Conservation (phyloP, 1,140 invertebrate genomes). For the Calephelis virginiensis region DNA sequence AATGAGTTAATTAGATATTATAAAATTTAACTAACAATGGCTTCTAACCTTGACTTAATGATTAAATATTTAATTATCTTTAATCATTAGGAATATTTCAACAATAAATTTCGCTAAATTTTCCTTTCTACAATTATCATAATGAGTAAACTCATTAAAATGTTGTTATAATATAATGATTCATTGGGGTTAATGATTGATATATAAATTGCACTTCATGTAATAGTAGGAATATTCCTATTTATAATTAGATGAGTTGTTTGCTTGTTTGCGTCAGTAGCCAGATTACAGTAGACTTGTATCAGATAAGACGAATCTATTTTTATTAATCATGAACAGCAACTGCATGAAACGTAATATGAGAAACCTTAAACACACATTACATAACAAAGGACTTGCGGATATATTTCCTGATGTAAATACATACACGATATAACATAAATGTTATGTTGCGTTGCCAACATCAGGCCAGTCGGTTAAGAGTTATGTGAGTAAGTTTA, state of each 20-base stretch:
- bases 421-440: too few relatives aligned
- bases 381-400: too few relatives aligned
- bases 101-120: slow-evolving; percentile 62
- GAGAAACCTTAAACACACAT: too few relatives aligned
- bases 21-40: too few relatives aligned
- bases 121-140: slow-evolving; percentile 59
- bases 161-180: slow-evolving; percentile 51
- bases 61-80: not conserved
- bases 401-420: too few relatives aligned
- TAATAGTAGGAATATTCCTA: slow-evolving; percentile 73
- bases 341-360: too few relatives aligned
- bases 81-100: slow-evolving; percentile 39
- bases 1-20: too few relatives aligned
- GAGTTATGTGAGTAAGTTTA: too few relatives aligned
- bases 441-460: too few relatives aligned
- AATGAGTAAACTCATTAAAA: slow-evolving; percentile 62
- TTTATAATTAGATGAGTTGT: slow-evolving; percentile 46
- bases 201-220: slow-evolving; percentile 45
- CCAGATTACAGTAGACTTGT: slow-evolving; percentile 30
- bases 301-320: slow-evolving; percentile 25
- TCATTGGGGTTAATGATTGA: slow-evolving; percentile 59
- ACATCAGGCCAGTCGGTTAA: too few relatives aligned
- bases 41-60: not conserved
- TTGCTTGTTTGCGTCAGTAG: slow-evolving; percentile 38
- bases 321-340: not conserved